Conservation (phyloP, 2,113 vertebrate species). For the Redunca redunca region DNA sequence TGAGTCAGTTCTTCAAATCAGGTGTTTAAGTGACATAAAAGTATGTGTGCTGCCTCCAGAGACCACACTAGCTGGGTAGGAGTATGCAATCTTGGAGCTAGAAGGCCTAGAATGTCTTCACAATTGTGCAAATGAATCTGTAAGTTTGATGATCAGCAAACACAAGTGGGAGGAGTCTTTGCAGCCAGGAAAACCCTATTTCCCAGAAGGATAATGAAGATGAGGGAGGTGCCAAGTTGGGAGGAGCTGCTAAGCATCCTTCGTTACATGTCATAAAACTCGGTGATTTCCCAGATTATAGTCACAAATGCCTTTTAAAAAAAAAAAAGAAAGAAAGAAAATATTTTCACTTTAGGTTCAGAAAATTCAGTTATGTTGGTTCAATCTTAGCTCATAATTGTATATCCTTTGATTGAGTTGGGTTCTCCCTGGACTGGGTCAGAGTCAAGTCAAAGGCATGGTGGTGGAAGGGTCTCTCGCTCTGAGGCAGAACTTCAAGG, state of each 20-base stretch:
- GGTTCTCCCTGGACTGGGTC: background rate
- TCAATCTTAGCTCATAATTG: background rate
- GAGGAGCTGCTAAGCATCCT: background rate
- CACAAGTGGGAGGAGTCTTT: background rate
- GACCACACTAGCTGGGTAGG: background rate
- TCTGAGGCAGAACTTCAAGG: background rate
- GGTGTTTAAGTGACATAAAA: background rate
- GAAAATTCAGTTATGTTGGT: background rate
- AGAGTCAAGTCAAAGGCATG: background rate
- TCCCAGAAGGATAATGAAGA: background rate
- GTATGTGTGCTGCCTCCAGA: background rate
- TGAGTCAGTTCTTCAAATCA: background rate
- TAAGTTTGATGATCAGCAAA: background rate
- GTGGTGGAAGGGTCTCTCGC: background rate
- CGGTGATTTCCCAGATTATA: background rate
- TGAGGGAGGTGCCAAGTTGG: background rate
- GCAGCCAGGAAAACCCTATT: background rate
- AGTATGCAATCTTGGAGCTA: background rate
- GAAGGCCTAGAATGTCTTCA: background rate
- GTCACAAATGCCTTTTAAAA: background rate
- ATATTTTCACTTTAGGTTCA: background rate
- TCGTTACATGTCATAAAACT: background rate
- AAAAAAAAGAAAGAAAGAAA: too few species aligned
- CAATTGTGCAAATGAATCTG: background rate
- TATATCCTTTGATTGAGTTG: background rate